Base-by-base conservation (phyloP, 2,888 invertebrate species). In the Pollenia angustigena region DNA sequence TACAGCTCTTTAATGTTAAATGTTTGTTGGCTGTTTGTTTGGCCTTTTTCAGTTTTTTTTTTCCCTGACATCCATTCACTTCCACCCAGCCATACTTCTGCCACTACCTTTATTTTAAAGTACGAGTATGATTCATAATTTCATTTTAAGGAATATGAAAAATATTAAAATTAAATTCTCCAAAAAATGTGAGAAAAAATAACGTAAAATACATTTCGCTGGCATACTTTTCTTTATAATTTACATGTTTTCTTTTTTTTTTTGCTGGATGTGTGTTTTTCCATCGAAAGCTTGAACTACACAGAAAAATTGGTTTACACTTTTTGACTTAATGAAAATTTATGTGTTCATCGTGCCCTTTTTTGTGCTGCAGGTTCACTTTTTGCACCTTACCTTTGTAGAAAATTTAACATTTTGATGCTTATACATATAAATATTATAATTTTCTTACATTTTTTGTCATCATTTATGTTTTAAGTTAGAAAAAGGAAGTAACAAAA, bases 301-400 rank as follows among this genome's bases (percentile, higher is more conserved):
- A 32, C 4, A 69, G 52, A 69, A 69, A 82, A 76, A 76, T 76
- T 23, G 52, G 44, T 56, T 76, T 82, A 60, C 44, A 48, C 69
- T 78, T 58, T 85, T 74, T 52, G 66, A 60, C 62, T 76, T 87
- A 84, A 84, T 84, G 84, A 87, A 87, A 87, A 84, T 81, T 81
- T 81, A 81, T 87, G 76, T 78, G 71, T 58, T 58, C 32, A 48
- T 52, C 48, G 32, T 56, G 6, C 32, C 32, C 46, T 74, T 23
- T 18, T 52, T 60, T 60, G n/a, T 44, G 40, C 18, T 23, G 2
- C 2, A 56, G n/a, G 12, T 42, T 66, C 66, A 48, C 44, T n/a
- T 76, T 76, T 54, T 40, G n/a, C 56, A 56, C 18, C 18, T 72
- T 72, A 18, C 44, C 46, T 84, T 79, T 60, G 10, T 54, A 14